Base-by-base conservation (phyloP, 1,140 invertebrate species). In the Himalopsyche phryganea region DNA sequence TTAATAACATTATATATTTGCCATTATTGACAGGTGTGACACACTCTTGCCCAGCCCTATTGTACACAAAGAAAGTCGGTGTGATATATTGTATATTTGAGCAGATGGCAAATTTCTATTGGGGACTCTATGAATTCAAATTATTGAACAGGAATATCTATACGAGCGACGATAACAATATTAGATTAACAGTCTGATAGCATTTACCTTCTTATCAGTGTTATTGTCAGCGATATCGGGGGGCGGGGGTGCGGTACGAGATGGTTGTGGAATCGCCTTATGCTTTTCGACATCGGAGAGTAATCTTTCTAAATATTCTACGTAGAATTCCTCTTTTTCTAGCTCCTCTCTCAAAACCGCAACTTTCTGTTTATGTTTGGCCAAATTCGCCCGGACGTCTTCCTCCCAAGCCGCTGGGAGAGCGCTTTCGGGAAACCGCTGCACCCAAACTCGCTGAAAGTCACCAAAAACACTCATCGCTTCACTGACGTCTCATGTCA, bases 401-500 rank as follows among this genome's bases (percentile, higher is more conserved):
- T 92, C 90, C 71, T 92, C 90, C 91, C 90, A 94, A 71, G 89
- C 90, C 69, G 88, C 87, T 67, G 91, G 91, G 63, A 94, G 80
- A 65, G 88, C 86, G 78, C 88, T 91, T 69, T 90, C 89, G 58
- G 91, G 90, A 81, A 92, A 94, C 68, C 90, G 81, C 80, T 91
- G 85, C 71, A 86, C 79, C 91, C 91, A 94, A 70, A 91, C 87
- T 70, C 87, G 85, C 76, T 90, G 88, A 75, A 92, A 92, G 80
- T 92, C 90, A 66, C 86, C 85, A 73, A 90, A 92, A 66, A 91
- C 89, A 80, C 89, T 91, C 90, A 92, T 92, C 76, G 78, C 69
- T 17, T n/a, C 20, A 41, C 33, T 35, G 45, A 10, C 11, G n/a
- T 48, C 11, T 42, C 54, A 50, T 56, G 45, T 49, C 46, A 50